Conservation (phyloP, 2,888 invertebrate genomes). For the Palloptera scutellata region DNA sequence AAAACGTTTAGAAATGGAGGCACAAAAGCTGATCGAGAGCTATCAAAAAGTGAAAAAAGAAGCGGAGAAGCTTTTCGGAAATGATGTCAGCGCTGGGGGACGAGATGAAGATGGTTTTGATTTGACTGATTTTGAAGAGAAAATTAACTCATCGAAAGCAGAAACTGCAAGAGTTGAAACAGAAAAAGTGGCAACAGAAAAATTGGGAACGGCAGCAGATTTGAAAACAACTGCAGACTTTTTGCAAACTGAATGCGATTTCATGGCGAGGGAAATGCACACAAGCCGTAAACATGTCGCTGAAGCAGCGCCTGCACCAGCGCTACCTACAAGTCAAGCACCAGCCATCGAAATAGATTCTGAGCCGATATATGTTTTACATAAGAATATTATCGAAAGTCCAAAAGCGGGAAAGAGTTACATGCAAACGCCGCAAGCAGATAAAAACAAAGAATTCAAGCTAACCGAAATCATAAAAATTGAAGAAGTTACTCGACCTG, state of each 20-base stretch:
- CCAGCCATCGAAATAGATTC: constrained; percentile 35
- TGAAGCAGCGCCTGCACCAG: neutral
- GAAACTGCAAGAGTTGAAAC: neutral
- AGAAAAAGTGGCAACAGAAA: neutral
- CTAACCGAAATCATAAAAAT: constrained; percentile 28
- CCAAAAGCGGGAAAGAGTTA: constrained; percentile 7
- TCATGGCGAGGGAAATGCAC: constrained; percentile 12
- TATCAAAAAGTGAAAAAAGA: constrained; percentile 59
- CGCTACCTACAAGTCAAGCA: neutral
- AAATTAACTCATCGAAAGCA: constrained; percentile 5
- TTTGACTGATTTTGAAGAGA: constrained; percentile 48
- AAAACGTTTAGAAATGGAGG: constrained; percentile 54
- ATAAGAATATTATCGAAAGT: constrained; percentile 52
- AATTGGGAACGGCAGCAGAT: neutral
- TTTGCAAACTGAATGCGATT: constrained; percentile 18
- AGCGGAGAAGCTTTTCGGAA: constrained; percentile 50
- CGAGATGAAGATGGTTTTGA: constrained; percentile 53
- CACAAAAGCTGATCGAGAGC: constrained; percentile 56
- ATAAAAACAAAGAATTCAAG: neutral
- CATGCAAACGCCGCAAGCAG: neutral
- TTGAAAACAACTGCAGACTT: constrained; percentile 2
- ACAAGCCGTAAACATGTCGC: neutral
- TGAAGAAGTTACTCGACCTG: constrained; percentile 29
- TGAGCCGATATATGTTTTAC: constrained; percentile 53
- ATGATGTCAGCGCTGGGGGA: constrained; percentile 23